Base-by-base conservation (phyloP, 2,888 invertebrate species). In the Alentia gelatinosa region DNA sequence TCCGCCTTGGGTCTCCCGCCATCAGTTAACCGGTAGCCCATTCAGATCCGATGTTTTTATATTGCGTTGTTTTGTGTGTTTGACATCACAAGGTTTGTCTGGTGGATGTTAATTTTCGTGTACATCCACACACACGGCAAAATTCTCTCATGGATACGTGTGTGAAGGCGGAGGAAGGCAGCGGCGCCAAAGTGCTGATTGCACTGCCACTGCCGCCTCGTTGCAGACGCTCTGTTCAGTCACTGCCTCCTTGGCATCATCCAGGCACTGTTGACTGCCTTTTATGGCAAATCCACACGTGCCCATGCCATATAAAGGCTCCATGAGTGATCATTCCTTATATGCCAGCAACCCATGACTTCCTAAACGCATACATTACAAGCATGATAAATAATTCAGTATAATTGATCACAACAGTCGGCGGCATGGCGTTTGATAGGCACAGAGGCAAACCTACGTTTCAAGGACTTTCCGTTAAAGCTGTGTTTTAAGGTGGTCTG, bases 251-350 rank as follows among this genome's bases (percentile, higher is more conserved):
- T 3, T 12, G 0, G 68, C 79, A 35, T 15, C 79, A 79, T 79
- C 79, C 79, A 79, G 79, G 79, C 37, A 79, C 79, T 79, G 79
- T 37, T 23, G 37, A 79, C 15, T 39, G 1, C 79, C 79, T 79
- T 79, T 79, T 79, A 79, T 79, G 79, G 79, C 15, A 79, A 79
- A 79, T 12, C 35, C 26, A 19, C 79, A 79, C 79, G 79, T 79
- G 79, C 79, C 15, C 9, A 37, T 7, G 35, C 79, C 79, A 79
- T 37, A 79, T 79, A 79, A 79, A 79, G 79, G n/a, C 79, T 23
- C 15, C 79, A 39, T 15, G 74, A 37, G 79, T 79, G 79, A 35
- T 79, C 79, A 9, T 79, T 12, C 79, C 79, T 37, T 79, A 79
- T 79, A 79, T 37, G 79, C 26, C 79, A n/a, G 79, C n/a, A 19